Evolutionary conservation across 2,113 vertebrate genomes (phyloP).

Genomic region (Ceyx margarethae): DNA sequence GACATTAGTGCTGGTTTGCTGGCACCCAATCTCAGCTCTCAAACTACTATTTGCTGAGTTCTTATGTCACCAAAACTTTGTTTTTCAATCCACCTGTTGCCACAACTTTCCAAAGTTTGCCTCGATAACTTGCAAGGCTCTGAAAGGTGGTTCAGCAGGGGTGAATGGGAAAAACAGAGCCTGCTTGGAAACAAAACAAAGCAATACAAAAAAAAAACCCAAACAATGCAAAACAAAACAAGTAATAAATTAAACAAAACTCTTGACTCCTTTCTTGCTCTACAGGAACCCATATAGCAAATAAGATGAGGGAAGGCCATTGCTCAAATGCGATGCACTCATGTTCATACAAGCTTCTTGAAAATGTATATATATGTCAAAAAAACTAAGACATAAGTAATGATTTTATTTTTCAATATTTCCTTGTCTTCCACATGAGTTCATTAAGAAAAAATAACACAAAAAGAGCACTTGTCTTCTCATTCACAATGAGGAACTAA

Average conservation of each 20-base stretch:
- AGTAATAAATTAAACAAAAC: background rate
- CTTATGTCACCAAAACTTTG: slow-evolving; percentile 9
- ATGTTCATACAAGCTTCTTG: background rate
- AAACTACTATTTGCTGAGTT: background rate
- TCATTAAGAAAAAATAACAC: background rate
- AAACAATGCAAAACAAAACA: no score
- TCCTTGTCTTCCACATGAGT: background rate
- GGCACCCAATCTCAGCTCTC: background rate
- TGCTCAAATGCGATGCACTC: background rate
- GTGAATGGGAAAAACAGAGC: slow-evolving; percentile 47
- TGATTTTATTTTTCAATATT: background rate
- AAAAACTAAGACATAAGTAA: background rate
- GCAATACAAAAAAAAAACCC: no score
- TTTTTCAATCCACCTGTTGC: slow-evolving; percentile 40
- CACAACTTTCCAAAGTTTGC: slow-evolving; percentile 37
- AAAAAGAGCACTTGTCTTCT: background rate
- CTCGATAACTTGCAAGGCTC: background rate
- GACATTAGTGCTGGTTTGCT: background rate
- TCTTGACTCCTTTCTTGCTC: background rate
- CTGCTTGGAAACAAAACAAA: background rate
- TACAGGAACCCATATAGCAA: background rate
- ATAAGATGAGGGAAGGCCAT: background rate
- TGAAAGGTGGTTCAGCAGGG: background rate
- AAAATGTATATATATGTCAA: background rate
- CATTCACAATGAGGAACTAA: background rate